A percentile compares a stretch with the other conserved stretches of the same genome.
phyloP scores from a whole-genome alignment of 2,113 vertebrate genomes.

The Dasyornis broadbenti region DNA sequence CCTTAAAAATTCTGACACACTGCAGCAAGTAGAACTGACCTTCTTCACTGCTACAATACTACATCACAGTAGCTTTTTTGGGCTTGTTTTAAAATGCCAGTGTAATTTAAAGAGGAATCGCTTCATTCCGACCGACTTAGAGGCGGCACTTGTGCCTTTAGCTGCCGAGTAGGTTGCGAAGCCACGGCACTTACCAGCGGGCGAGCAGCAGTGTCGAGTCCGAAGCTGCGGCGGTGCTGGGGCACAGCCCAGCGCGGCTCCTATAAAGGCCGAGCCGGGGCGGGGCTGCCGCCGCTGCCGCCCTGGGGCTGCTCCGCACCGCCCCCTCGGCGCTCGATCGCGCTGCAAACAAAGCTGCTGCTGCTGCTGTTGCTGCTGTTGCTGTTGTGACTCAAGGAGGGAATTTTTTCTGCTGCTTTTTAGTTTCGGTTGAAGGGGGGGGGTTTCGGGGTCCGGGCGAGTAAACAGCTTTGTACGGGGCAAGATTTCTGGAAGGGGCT shows the following conservation, averaged over 20 bases:
- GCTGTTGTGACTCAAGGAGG: neutral
- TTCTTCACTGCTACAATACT: rapidly evolving
- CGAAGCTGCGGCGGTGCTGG: neutral
- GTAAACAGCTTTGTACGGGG: rapidly evolving
- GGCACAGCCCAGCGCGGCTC: rapidly evolving
- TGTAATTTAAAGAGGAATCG: neutral
- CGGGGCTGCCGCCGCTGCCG: neutral
- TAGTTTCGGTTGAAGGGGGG: neutral
- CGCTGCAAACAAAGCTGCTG: rapidly evolving
- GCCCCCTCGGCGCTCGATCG: rapidly evolving
- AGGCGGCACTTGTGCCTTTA: rapidly evolving
- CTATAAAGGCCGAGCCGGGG: neutral
- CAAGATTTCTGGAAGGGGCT: no score
- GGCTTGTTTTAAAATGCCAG: rapidly evolving
- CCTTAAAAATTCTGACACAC: rapidly evolving
- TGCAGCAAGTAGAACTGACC: rapidly evolving
- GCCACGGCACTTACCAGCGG: neutral
- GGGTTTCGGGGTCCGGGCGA: neutral
- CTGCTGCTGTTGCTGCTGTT: no score
- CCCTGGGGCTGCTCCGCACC: neutral
- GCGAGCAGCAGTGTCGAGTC: rapidly evolving
- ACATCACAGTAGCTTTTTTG: neutral
- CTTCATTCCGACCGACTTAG: rapidly evolving
- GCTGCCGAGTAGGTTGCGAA: rapidly evolving
- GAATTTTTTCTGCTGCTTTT: neutral